Conservation (phyloP, 2,888 invertebrate species). For the Drosophila stalkeri region DNA sequence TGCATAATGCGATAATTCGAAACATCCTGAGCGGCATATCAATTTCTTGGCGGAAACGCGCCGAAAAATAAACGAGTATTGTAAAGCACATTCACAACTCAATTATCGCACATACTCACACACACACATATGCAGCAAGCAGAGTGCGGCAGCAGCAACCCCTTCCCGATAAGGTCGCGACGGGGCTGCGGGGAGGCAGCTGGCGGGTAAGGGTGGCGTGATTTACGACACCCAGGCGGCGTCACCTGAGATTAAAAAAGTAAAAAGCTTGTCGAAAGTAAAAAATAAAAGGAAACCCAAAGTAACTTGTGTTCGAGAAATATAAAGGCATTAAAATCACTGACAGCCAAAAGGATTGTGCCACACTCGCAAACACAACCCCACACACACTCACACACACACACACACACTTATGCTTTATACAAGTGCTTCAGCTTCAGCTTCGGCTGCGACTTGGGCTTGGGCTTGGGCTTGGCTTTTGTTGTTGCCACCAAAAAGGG, state of each 20-base stretch:
- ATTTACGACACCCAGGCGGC: slow-evolving; percentile 85
- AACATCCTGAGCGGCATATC: slow-evolving; percentile 76
- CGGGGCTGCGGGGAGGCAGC: slow-evolving; percentile 2
- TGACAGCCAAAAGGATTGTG: slow-evolving; percentile 80
- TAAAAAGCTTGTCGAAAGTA: slow-evolving; percentile 79
- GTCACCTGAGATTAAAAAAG: slow-evolving; percentile 85
- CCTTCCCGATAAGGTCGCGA: slow-evolving; percentile 41
- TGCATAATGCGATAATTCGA: slow-evolving; percentile 72
- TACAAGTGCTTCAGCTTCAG: slow-evolving; percentile 63
- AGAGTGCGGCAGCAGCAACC: slow-evolving; percentile 43
- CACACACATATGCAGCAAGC: slow-evolving; percentile 1
- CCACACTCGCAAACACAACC: slow-evolving; percentile 44
- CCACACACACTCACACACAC: slow-evolving; percentile 24
- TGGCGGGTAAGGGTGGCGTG: slow-evolving; percentile 61
- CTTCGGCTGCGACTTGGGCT: slow-evolving; percentile 29
- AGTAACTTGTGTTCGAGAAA: slow-evolving; percentile 72
- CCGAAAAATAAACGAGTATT: slow-evolving; percentile 38
- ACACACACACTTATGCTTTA: slow-evolving; percentile 32
- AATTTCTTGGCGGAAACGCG: slow-evolving; percentile 60
- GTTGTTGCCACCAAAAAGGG: slow-evolving; percentile 76
- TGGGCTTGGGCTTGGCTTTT: slow-evolving; percentile 42
- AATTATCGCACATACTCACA: slow-evolving; percentile 71
- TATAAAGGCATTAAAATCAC: slow-evolving; percentile 83
- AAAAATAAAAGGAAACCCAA: slow-evolving; percentile 56
- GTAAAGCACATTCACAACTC: slow-evolving; percentile 74